A percentile compares a stretch with the other conserved stretches of the same genome.
Evolutionary conservation across 1,140 invertebrate genomes (phyloP).

Genomic region (Nymphalis io): DNA sequence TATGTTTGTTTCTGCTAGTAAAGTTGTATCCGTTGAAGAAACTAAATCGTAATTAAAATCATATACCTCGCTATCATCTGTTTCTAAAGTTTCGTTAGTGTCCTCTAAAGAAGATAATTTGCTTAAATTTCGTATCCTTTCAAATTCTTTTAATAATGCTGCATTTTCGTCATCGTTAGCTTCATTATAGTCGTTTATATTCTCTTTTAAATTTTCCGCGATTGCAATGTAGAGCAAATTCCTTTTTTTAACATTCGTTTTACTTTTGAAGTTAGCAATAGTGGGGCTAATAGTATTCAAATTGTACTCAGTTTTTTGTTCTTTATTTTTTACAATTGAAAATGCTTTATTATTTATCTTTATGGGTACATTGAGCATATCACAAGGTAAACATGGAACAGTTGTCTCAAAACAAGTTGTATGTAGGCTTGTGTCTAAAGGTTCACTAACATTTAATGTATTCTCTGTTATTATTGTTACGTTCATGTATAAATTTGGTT

Average conservation of each 20-base stretch:
- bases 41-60: constrained; percentile 36
- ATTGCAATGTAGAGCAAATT: background rate
- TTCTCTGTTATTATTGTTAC: constrained; percentile 44
- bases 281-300: background rate
- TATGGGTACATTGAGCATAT: constrained; percentile 43
- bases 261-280: background rate
- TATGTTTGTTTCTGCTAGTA: constrained; percentile 4
- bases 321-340: background rate
- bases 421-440: constrained; percentile 43
- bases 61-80: constrained; percentile 40
- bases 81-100: constrained; percentile 38
- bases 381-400: constrained; percentile 58
- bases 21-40: constrained; percentile 18
- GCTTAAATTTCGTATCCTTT: constrained; percentile 49
- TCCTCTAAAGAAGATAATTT: constrained; percentile 19
- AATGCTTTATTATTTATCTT: constrained; percentile 1
- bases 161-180: constrained; percentile 11
- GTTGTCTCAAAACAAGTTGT: constrained; percentile 52
- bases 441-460: constrained; percentile 45
- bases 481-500: constrained; percentile 63
- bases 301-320: background rate
- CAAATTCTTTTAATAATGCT: constrained; percentile 43
- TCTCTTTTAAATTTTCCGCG: constrained; percentile 19
- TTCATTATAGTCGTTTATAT: constrained; percentile 4
- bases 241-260: constrained; percentile 17